Percentiles rank a stretch among this genome's conserved stretches.
phyloP scores from a whole-genome alignment of 2,113 vertebrate genomes.

The Gallinago jamesoni region DNA sequence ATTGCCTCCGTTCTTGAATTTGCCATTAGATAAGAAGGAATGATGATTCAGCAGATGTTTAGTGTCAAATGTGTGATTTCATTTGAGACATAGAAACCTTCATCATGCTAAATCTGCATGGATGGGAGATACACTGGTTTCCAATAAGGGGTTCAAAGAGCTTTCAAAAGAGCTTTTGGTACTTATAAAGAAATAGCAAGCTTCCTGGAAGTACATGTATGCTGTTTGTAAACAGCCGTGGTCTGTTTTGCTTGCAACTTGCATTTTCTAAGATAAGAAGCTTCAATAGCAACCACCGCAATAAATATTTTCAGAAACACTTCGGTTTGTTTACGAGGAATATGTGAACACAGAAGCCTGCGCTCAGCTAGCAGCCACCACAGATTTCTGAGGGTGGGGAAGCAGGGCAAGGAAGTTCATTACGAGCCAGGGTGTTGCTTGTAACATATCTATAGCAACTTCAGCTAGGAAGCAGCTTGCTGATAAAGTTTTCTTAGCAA shows the following conservation, averaged over 20 bases:
- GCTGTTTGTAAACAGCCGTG: background rate
- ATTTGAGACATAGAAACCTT: background rate
- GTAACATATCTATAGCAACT: background rate
- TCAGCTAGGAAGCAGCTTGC: background rate
- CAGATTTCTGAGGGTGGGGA: slow-evolving; percentile 15
- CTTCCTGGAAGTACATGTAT: background rate
- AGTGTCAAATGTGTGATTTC: background rate
- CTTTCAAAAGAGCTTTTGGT: background rate
- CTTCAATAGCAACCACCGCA: background rate
- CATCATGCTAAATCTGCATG: background rate
- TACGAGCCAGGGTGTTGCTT: background rate
- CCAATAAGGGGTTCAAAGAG: background rate
- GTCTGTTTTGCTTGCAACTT: background rate
- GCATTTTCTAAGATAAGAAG: background rate
- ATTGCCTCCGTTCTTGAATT: slow-evolving; percentile 34
- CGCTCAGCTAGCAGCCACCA: background rate
- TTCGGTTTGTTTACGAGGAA: slow-evolving; percentile 8
- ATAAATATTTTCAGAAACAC: slow-evolving; percentile 49
- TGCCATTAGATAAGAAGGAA: slow-evolving; percentile 14
- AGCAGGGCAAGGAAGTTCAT: slow-evolving; percentile 12
- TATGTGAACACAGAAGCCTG: background rate
- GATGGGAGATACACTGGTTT: background rate
- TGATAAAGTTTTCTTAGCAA: background rate
- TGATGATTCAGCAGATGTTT: background rate
- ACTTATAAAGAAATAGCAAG: background rate